phyloP scores from a whole-genome alignment of 2,888 invertebrate species.

The Epiblema foenella region DNA sequence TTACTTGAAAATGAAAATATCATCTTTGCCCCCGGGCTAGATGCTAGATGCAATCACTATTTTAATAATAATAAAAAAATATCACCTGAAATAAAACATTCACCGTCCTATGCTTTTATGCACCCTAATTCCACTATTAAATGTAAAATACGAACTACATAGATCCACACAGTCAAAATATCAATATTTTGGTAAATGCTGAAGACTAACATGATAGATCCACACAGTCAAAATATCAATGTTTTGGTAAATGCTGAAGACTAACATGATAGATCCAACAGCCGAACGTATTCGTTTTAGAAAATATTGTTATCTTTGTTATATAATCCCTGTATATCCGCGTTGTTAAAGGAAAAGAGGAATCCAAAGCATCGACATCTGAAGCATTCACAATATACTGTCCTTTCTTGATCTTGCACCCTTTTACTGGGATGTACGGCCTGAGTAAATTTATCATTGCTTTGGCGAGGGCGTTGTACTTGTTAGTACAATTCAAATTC shows the following conservation, averaged over 20 bases:
- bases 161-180: background rate
- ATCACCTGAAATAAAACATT: no score
- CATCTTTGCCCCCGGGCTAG: no score
- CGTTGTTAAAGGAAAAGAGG: background rate
- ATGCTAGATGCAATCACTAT: no score
- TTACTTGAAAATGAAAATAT: no score
- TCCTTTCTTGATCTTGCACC: constrained; percentile 15
- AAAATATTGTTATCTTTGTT: background rate
- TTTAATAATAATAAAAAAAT: no score
- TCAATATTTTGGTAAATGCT: background rate
- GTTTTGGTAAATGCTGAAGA: background rate
- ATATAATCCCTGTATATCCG: background rate
- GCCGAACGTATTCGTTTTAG: background rate
- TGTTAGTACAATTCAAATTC: background rate
- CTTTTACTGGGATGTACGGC: background rate
- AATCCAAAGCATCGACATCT: background rate
- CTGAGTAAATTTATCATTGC: background rate
- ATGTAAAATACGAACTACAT: no score
- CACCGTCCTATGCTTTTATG: no score
- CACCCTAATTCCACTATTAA: no score
- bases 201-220: background rate
- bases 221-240: background rate
- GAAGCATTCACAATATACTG: background rate
- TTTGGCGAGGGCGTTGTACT: background rate
- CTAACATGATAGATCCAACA: background rate